phyloP scores from a whole-genome alignment of 2,797 vertebrate genomes.

The Apogon talboti region DNA sequence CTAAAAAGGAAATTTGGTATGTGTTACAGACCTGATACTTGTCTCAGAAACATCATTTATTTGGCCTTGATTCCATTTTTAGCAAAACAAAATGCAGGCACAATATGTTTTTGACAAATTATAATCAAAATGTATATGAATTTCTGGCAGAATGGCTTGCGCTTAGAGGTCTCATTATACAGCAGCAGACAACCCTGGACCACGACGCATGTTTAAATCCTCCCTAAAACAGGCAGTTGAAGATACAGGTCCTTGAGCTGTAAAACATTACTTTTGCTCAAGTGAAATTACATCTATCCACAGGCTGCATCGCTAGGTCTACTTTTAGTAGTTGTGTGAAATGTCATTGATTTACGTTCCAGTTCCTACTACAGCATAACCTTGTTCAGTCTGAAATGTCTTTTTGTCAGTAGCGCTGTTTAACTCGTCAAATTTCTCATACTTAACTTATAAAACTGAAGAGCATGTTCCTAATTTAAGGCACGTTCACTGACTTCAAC shows the following conservation, averaged over 20 bases:
- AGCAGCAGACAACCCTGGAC: constrained; percentile 19
- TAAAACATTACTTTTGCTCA: constrained; percentile 29
- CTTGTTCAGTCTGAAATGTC: not conserved
- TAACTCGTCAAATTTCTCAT: not conserved
- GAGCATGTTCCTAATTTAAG: not conserved
- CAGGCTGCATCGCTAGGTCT: constrained; percentile 4
- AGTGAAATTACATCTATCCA: constrained; percentile 27
- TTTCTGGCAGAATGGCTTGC: not conserved
- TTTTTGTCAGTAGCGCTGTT: not conserved
- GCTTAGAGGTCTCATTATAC: constrained; percentile 15
- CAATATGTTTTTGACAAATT: no score
- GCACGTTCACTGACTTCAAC: not conserved
- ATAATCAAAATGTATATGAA: no score
- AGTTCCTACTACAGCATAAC: not conserved
- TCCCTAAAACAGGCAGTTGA: constrained; percentile 18
- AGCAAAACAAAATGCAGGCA: no score
- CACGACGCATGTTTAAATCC: constrained; percentile 26
- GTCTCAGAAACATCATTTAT: no score
- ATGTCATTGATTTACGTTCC: constrained; percentile 39
- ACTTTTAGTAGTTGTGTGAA: constrained; percentile 21
- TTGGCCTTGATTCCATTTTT: no score
- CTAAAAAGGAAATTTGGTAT: no score
- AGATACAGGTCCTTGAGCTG: constrained; percentile 48
- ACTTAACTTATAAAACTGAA: not conserved
- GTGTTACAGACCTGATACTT: no score